Base-by-base conservation (phyloP, 1,140 invertebrate species). In the Saccostrea echinata region DNA sequence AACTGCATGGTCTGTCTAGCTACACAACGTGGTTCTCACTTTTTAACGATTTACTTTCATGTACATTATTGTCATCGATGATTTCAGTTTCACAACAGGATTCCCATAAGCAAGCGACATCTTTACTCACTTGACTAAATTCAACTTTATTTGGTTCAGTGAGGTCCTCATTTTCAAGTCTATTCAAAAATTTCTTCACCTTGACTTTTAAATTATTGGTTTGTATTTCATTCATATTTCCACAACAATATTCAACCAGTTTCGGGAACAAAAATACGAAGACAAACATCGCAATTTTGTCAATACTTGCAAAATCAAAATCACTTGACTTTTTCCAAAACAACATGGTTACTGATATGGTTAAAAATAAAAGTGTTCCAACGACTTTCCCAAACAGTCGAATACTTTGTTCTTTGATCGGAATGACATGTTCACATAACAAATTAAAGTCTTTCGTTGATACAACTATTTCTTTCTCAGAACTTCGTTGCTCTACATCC, bases 341-440 rank as follows among this genome's bases (percentile, higher is more conserved):
- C 12, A 76, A 33, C 68, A 76, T 76, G 27, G 11, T 76, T 11
- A 76, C 27, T 76, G 68, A 24, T 30, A 33, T 76, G 27, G 27
- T 33, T 0, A 30, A 33, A 33, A 76, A 76, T 1, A 33, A 16
- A 76, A 76, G 27, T 16, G 68, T 76, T 30, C 68, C 27, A 30
- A 76, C 27, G 16, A 76, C 30, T 76, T 76, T 76, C 30, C 68
- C 27, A 12, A 76, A 33, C 27, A 76, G 27, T 16, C 13, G 27
- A 76, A 76, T 76, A 35, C 68, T 13, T 76, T 76, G 68, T 27
- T 33, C 27, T 76, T 76, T 76, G 68, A 76, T 33, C 24, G 68
- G 68, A 33, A 76, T 30, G 16, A 76, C 30, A 33, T 30, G 11
- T 33, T 76, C 68, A 30, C 68, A 30, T 2, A 76, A 30, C 27